These are phyloP conservation scores for Aegotheles bennettii DNA, from an alignment of 2,113 vertebrate species.

Conservation along the genomic window DNA sequence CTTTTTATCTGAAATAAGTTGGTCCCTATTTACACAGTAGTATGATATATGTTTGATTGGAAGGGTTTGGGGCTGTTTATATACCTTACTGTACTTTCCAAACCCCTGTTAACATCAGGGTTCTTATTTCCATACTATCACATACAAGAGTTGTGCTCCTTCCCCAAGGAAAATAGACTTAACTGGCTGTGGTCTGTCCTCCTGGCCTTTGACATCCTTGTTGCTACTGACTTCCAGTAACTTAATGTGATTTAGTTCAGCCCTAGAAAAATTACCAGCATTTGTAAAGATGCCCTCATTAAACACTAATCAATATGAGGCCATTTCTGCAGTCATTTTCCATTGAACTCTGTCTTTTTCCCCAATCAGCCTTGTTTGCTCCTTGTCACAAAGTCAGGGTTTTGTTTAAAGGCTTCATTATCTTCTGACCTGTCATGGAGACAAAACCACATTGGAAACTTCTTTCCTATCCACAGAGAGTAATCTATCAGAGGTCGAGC, in stretches of 20 bases:
- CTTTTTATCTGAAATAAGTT: background rate
- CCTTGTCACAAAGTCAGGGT: background rate
- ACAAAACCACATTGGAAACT: background rate
- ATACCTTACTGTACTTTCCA: background rate
- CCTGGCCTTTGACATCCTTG: background rate
- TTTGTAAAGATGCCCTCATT: constrained; percentile 28
- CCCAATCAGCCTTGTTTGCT: background rate
- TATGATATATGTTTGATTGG: rapidly evolving
- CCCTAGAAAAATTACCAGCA: background rate
- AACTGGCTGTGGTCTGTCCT: background rate
- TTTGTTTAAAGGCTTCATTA: background rate
- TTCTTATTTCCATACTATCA: background rate
- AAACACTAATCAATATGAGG: constrained; percentile 26
- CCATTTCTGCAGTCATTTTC: constrained; percentile 29
- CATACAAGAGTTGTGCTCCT: rapidly evolving
- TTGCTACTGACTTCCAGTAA: constrained; percentile 5
- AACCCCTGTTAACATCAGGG: background rate
- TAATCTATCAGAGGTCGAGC: background rate
- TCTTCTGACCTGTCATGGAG: background rate
- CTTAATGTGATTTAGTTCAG: constrained; percentile 26
- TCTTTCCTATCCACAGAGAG: background rate
- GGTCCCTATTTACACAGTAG: background rate
- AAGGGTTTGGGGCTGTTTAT: background rate
- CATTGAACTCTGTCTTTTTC: background rate
- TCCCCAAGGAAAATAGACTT: background rate